phyloP scores from a whole-genome alignment of 2,797 vertebrate species.

The Pagetopsis macropterus region DNA sequence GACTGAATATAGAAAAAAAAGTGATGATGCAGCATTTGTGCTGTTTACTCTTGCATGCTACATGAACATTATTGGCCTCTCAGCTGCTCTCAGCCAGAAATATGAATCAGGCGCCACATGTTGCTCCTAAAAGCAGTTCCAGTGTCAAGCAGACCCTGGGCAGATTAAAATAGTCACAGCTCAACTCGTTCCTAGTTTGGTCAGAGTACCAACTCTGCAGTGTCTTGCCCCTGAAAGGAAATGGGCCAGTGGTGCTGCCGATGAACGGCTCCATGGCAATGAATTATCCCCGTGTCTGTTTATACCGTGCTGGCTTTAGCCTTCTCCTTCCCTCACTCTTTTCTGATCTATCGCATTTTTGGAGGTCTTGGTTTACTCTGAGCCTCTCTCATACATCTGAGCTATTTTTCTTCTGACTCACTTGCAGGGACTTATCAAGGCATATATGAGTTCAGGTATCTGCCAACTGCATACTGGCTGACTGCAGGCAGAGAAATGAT shows the following conservation, averaged over 20 bases:
- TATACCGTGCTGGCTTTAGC: conserved; percentile 41
- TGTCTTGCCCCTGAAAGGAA: conserved; percentile 70
- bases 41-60: conserved; percentile 47
- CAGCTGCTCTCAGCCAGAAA: conserved; percentile 23
- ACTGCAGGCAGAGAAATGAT: conserved; percentile 55
- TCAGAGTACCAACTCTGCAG: conserved; percentile 53
- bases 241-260: conserved; percentile 32
- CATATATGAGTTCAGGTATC: conserved; percentile 58
- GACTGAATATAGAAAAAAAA: conserved; percentile 37
- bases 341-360: conserved; percentile 66
- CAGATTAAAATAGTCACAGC: conserved; percentile 47
- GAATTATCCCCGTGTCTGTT: conserved; percentile 60
- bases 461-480: conserved; percentile 43
- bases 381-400: conserved; percentile 37
- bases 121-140: conserved; percentile 25
- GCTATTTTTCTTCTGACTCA: conserved; percentile 45
- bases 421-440: conserved; percentile 53
- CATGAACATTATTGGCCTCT: conserved; percentile 36
- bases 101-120: conserved; percentile 38
- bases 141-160: conserved; percentile 31
- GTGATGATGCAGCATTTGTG: conserved; percentile 38
- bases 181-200: conserved; percentile 65
- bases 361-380: conserved; percentile 50
- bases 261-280: conserved; percentile 50
- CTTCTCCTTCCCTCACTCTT: conserved; percentile 17